A percentile compares a stretch with the other conserved stretches of the same genome.
phyloP scores from a whole-genome alignment of 2,113 vertebrate species.

The Pithys albifrons region DNA sequence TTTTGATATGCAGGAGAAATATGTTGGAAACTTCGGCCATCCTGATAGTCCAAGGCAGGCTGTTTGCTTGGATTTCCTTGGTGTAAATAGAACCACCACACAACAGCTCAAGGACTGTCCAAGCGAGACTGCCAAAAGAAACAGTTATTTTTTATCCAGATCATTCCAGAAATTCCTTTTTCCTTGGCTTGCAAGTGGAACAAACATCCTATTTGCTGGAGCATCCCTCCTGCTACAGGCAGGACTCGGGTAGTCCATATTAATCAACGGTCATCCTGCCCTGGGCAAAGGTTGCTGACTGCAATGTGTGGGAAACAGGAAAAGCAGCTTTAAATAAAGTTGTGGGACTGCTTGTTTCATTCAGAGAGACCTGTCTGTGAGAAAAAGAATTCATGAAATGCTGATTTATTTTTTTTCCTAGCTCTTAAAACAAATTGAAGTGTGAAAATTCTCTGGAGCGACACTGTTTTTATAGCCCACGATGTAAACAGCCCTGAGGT shows the following conservation, averaged over 20 bases:
- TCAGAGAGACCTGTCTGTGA: conserved; percentile 7
- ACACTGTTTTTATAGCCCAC: conserved; percentile 6
- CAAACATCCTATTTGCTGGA: not conserved
- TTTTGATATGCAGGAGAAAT: not conserved
- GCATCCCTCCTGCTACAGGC: not conserved
- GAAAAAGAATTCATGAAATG: conserved; percentile 38
- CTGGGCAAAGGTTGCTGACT: conserved; percentile 51
- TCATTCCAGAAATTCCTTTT: conserved; percentile 44
- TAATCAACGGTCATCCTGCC: conserved; percentile 44
- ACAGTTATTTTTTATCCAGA: not conserved
- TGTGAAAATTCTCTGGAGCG: conserved; percentile 7
- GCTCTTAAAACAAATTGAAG: conserved; percentile 58
- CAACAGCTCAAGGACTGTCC: conserved; percentile 31
- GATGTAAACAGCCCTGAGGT: not conserved
- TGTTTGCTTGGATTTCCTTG: conserved; percentile 30
- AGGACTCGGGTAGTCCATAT: not conserved
- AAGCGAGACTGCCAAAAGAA: conserved; percentile 10
- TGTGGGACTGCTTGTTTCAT: not conserved
- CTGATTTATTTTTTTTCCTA: not conserved
- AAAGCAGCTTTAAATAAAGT: conserved; percentile 38
- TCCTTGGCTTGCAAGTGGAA: not conserved
- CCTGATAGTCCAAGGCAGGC: conserved; percentile 27
- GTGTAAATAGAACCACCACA: conserved; percentile 32
- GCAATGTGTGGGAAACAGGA: conserved; percentile 62
- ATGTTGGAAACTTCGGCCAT: not conserved